Evolutionary conservation across 2,113 vertebrate genomes (phyloP).

Genomic region (Siniperca knerii): DNA sequence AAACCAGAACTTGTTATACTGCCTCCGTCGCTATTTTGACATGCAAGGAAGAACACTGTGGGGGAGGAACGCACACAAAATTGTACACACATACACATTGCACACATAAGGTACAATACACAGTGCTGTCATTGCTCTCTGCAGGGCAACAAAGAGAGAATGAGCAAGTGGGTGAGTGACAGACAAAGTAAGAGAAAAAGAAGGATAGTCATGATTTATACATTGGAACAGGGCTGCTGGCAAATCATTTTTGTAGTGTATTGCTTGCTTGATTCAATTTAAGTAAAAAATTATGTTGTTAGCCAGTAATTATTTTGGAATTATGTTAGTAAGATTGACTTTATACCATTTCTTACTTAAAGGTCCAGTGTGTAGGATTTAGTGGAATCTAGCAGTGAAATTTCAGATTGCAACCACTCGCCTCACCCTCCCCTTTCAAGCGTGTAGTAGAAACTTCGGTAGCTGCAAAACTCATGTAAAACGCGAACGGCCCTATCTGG

Average conservation of each 20-base stretch:
- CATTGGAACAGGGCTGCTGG: not conserved
- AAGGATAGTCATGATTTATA: not conserved
- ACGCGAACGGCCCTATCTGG: too few species aligned
- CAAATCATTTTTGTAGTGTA: not conserved
- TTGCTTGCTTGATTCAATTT: not conserved
- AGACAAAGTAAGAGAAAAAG: conserved; percentile 14
- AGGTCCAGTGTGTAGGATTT: too few species aligned
- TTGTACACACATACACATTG: not conserved
- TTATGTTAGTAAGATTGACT: too few species aligned
- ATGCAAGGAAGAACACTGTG: conserved; percentile 13
- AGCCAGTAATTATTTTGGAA: too few species aligned
- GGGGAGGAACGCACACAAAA: conserved; percentile 12
- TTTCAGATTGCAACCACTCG: too few species aligned
- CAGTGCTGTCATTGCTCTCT: conserved; percentile 34
- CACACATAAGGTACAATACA: not conserved
- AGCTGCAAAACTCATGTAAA: too few species aligned
- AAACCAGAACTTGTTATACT: conserved; percentile 2
- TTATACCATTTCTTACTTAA: not conserved
- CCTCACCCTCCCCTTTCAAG: too few species aligned
- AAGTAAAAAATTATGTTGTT: not conserved
- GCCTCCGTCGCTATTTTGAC: not conserved
- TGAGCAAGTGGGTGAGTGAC: conserved; percentile 22
- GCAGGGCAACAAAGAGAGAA: conserved; percentile 8
- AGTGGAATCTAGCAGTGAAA: too few species aligned
- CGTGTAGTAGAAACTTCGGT: too few species aligned